Evolutionary conservation across 2,888 invertebrate genomes (phyloP).

Genomic region (Philereme transversata): DNA sequence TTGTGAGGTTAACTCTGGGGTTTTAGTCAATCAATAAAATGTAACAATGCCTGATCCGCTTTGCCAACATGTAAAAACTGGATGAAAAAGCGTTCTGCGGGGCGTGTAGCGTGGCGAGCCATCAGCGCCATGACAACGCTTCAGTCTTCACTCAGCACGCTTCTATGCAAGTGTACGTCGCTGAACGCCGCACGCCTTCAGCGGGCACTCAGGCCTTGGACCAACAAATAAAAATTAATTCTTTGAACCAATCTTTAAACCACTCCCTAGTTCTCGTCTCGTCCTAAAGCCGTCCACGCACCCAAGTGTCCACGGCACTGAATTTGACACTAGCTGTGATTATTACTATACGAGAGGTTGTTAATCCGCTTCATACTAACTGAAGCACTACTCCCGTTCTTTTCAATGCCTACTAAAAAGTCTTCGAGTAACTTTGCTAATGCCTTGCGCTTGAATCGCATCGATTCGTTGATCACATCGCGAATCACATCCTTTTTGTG

Average conservation of each 20-base stretch:
- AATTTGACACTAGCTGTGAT: constrained; percentile 70
- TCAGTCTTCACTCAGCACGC: no score
- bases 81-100: no score
- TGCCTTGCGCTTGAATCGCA: constrained; percentile 90
- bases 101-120: no score
- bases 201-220: background rate
- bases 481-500: constrained; percentile 88
- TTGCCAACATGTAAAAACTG: constrained; percentile 3
- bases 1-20: constrained; percentile 11
- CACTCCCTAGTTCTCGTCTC: constrained; percentile 15
- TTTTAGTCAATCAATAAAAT: constrained; percentile 19
- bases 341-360: constrained; percentile 62
- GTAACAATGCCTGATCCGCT: constrained; percentile 25
- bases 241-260: constrained; percentile 9
- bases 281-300: constrained; percentile 27
- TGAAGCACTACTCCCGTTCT: constrained; percentile 78
- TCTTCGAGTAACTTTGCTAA: constrained; percentile 88
- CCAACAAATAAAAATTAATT: constrained; percentile 15
- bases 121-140: no score
- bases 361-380: constrained; percentile 64
- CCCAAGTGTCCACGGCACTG: constrained; percentile 44
- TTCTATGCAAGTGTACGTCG: no score
- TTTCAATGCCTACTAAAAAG: constrained; percentile 80
- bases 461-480: constrained; percentile 89
- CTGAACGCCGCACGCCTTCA: no score